phyloP scores from a whole-genome alignment of 2,888 invertebrate species.

The Acronicta aceris region DNA sequence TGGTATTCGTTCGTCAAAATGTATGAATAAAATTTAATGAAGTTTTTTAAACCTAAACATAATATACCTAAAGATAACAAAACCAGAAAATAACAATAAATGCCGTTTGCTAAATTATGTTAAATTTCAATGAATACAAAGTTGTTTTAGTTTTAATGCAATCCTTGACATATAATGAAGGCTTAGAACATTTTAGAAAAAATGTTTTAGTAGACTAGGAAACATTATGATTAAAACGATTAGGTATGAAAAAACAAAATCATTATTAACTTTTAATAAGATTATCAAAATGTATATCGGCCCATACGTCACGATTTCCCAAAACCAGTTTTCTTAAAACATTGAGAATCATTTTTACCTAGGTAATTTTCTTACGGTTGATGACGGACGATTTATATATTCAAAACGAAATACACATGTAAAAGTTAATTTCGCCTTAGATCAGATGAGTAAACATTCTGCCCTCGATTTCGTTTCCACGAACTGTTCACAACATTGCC shows the following conservation, averaged over 20 bases:
- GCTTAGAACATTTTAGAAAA: no score
- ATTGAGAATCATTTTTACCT: no score
- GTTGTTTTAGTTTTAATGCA: background rate
- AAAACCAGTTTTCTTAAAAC: constrained; percentile 10
- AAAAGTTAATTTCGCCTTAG: constrained; percentile 37
- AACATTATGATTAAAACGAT: no score
- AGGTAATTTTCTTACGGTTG: no score
- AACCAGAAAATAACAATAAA: background rate
- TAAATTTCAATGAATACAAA: background rate
- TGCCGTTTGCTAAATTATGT: background rate
- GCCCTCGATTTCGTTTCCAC: constrained; percentile 52
- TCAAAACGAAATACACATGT: constrained; percentile 45
- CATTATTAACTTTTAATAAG: no score
- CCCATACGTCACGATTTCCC: no score
- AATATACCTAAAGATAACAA: background rate
- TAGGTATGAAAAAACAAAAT: no score
- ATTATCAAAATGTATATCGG: no score
- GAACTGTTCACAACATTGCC: constrained; percentile 18
- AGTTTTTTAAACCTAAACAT: background rate
- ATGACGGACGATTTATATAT: constrained; percentile 14
- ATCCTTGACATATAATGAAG: constrained; percentile 8
- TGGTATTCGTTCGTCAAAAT: constrained; percentile 14
- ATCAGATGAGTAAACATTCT: constrained; percentile 49
- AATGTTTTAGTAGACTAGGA: no score
- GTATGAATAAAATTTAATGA: background rate